Base-by-base conservation (phyloP, 2,797 vertebrate genomes). In the Poecile montanus region DNA sequence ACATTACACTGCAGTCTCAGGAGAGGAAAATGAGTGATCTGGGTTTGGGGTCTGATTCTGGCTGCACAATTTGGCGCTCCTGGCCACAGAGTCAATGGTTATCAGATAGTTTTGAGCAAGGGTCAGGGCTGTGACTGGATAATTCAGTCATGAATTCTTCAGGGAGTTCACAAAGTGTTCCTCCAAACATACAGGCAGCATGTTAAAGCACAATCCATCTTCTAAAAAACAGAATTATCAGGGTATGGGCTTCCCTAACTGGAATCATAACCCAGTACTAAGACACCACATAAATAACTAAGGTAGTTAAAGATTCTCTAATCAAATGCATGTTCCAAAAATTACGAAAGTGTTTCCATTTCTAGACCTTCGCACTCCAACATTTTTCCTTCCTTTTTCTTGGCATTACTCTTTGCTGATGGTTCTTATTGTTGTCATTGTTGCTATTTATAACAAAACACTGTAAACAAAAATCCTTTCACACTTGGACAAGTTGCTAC, bases 61-160 rank as follows among this genome's bases (percentile, higher is more conserved):
- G 6, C 29, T 53, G 16, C 45, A 38, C 0, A 0, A 16, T 57
- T 77, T 77, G 29, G 10, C 25, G 44, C 6, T 15, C 32, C 36
- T 66, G 26, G 20, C 54, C 21, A 36, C 0, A 1, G 51, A 27
- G 9, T 57, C 68, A 67, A 14, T 7, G 8, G 21, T 38, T 78
- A 65, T 16, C 32, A 58, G 19, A 53, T 7, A 34, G 8, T 36
- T 83, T 45, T 74, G n/a, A 30, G 38, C 14, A 83, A 77, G 16
- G 20, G 23, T 85, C 48, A 85, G 38, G 57, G 26, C 48, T 80
- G 11, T 21, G 21, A 50, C 36, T 57, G 30, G 13, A 19, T 72
- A 62, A 73, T 57, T 80, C 36, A 38, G 13, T 48, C 29, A 40
- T 9, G 2, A 63, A 48, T 67, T 70, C 32, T 40, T 57, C 8